phyloP scores from a whole-genome alignment of 2,888 invertebrate species.

The Polydesmus complanatus region DNA sequence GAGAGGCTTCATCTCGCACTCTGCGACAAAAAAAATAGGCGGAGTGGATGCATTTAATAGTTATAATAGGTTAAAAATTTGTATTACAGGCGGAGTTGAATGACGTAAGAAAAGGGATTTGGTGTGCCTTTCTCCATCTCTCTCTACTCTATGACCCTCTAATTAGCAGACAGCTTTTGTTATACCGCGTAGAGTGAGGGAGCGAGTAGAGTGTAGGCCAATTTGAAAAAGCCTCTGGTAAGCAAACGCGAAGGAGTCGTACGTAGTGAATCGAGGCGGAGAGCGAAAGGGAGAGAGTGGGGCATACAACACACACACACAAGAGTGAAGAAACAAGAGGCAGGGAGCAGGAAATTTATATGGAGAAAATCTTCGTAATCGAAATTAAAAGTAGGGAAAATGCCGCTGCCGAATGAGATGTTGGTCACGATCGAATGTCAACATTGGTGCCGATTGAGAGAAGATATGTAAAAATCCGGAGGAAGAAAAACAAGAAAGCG shows the following conservation, averaged over 20 bases:
- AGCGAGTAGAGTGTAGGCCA: not conserved
- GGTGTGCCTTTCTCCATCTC: too few relatives aligned
- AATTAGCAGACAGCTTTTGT: constrained; percentile 21
- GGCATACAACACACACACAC: too few relatives aligned
- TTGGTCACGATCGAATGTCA: not conserved
- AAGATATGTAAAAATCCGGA: too few relatives aligned
- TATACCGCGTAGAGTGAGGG: constrained; percentile 4
- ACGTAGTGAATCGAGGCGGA: not conserved
- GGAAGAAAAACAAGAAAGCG: too few relatives aligned
- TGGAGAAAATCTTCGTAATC: not conserved
- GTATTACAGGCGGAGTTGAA: too few relatives aligned
- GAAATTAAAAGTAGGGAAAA: not conserved
- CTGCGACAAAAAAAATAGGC: too few relatives aligned
- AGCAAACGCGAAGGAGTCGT: not conserved
- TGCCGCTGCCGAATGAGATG: not conserved
- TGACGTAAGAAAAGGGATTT: too few relatives aligned
- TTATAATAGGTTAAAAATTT: too few relatives aligned
- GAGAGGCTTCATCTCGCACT: too few relatives aligned
- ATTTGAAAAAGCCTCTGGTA: not conserved
- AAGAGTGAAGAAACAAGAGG: too few relatives aligned
- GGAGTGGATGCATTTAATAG: too few relatives aligned
- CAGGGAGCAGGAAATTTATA: not conserved
- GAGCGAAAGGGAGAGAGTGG: not conserved
- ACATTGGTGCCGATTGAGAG: not conserved
- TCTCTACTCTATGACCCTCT: too few relatives aligned